A percentile compares a stretch with the other conserved stretches of the same genome.
Conservation (phyloP, 2,113 vertebrate species). For the Alexandromys fortis region DNA sequence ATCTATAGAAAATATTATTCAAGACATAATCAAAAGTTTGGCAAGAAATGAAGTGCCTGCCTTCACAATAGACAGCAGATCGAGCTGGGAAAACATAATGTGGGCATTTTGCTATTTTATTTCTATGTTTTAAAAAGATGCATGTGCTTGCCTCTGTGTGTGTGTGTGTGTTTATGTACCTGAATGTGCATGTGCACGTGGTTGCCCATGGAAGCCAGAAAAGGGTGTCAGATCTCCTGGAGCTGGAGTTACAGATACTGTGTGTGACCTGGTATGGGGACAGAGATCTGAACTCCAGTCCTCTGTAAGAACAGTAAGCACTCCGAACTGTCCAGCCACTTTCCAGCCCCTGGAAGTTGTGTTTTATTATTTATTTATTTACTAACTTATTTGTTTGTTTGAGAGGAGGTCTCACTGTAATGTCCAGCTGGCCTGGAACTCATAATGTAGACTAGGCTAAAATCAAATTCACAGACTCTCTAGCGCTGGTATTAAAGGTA, state of each 20-base stretch:
- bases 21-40: constrained; percentile 86
- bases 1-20: constrained; percentile 91
- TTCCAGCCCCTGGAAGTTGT: neutral
- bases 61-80: constrained; percentile 88
- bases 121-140: neutral
- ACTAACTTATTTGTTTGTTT: neutral
- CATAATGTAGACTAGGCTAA: neutral
- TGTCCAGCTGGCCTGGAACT: neutral
- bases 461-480: neutral
- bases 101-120: constrained; percentile 77
- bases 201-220: neutral
- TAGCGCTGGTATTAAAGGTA: neutral
- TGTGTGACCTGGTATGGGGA: neutral
- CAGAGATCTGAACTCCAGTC: neutral
- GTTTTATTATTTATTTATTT: neutral
- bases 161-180: neutral
- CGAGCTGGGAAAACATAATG: constrained; percentile 92
- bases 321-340: neutral
- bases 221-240: neutral
- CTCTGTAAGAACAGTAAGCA: neutral
- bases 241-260: neutral
- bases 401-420: neutral
- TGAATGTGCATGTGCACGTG: neutral
- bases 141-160: neutral
- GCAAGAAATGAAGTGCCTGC: constrained; percentile 89